A percentile compares a stretch with the other conserved stretches of the same genome.
Conservation (phyloP, 2,888 invertebrate species). For the Pammene fasciana region DNA sequence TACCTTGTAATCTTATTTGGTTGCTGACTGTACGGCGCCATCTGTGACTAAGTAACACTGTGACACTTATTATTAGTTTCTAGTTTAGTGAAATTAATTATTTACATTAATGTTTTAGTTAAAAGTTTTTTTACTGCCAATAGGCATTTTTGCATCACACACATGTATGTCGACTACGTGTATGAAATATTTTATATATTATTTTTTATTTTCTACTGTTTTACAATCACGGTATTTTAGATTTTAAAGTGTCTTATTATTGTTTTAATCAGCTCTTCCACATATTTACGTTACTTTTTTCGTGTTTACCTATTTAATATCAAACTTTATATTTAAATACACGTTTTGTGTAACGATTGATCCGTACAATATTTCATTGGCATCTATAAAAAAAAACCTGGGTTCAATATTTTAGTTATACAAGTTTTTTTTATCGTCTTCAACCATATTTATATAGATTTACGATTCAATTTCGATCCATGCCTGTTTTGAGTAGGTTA, state of each 20-base stretch:
- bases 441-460: no score
- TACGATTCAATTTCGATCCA: no score
- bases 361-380: no score
- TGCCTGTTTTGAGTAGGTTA: no score
- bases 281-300: neutral
- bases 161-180: neutral
- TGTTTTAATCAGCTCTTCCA: conserved; percentile 17
- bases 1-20: neutral
- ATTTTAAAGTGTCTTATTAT: neutral
- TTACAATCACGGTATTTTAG: conserved; percentile 16
- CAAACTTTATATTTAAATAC: no score
- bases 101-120: neutral
- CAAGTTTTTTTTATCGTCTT: no score
- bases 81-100: conserved; percentile 25
- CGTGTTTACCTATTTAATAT: no score
- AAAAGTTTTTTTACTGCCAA: conserved; percentile 7
- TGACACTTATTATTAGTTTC: conserved; percentile 14
- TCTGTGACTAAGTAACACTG: neutral
- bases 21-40: no score
- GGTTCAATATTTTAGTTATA: no score
- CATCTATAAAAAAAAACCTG: no score
- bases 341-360: no score
- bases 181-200: conserved; percentile 5
- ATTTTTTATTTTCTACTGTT: conserved; percentile 7
- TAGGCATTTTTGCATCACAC: conserved; percentile 19